Evolutionary conservation across 2,888 invertebrate species (phyloP).

Genomic region (Tenthredo scrophulariae): DNA sequence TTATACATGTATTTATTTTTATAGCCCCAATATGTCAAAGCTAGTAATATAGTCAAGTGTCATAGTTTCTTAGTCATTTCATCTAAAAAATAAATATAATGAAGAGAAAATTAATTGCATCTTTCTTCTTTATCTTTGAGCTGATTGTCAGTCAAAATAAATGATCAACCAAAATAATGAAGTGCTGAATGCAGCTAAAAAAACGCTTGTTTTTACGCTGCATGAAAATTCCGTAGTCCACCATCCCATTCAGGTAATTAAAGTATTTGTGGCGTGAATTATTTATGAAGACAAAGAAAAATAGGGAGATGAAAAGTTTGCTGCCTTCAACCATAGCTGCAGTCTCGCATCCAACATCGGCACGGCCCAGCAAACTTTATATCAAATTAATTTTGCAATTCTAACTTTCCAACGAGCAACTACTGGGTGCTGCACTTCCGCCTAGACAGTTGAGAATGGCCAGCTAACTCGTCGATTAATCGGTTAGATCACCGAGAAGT

Average conservation of each 20-base stretch:
- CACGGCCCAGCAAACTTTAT: constrained; percentile 62
- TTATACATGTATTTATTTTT: not conserved
- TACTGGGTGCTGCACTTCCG: constrained; percentile 20
- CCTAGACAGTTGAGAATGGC: constrained; percentile 28
- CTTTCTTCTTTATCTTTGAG: not conserved
- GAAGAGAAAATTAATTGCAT: not conserved
- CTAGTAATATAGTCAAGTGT: not conserved
- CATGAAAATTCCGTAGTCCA: constrained; percentile 18
- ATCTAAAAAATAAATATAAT: constrained; percentile 4
- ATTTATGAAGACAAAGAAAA: constrained; percentile 65
- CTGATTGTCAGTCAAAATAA: not conserved
- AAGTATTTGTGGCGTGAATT: constrained; percentile 70
- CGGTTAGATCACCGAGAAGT: constrained; percentile 35
- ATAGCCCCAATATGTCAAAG: not conserved
- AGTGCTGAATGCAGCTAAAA: not conserved
- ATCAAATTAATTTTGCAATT: constrained; percentile 72
- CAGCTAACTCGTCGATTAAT: constrained; percentile 53
- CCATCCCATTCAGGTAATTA: constrained; percentile 64
- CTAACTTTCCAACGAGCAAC: constrained; percentile 62
- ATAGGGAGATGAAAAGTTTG: constrained; percentile 50
- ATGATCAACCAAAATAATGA: not conserved
- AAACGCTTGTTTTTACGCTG: not conserved
- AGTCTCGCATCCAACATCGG: constrained; percentile 33
- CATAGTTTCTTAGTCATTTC: not conserved
- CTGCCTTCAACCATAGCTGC: constrained; percentile 28